phyloP scores from a whole-genome alignment of 2,113 vertebrate genomes.

The Myocastor coypus region DNA sequence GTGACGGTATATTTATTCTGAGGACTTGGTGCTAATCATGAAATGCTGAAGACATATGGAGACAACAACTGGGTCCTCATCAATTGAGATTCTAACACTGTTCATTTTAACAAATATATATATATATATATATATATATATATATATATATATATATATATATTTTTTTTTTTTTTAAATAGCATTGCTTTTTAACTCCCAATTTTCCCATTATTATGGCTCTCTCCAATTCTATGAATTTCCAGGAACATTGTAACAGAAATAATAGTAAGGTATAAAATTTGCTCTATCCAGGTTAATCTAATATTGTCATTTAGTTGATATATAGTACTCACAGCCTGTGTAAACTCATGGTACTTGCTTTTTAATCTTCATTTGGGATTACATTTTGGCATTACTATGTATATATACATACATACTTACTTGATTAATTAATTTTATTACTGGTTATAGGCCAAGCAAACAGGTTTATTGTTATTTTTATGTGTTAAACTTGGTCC shows the following conservation, averaged over 20 bases:
- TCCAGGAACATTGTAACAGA: conserved; percentile 54
- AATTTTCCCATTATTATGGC: conserved; percentile 53
- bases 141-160: conserved; percentile 75
- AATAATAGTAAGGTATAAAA: background rate
- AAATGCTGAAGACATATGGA: conserved; percentile 77
- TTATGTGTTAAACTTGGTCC: background rate
- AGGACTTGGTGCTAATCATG: conserved; percentile 72
- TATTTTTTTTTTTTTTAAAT: too few relatives aligned
- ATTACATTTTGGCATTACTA: background rate
- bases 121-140: conserved; percentile 68
- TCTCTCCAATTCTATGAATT: conserved; percentile 71
- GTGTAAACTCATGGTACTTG: background rate
- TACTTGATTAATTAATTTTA: background rate
- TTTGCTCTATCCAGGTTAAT: background rate
- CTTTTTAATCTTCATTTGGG: background rate
- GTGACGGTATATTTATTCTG: conserved; percentile 71
- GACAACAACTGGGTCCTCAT: conserved; percentile 74
- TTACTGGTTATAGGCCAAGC: background rate
- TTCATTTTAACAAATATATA: conserved; percentile 78
- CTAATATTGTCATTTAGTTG: background rate
- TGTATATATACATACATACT: background rate
- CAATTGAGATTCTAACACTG: conserved; percentile 72
- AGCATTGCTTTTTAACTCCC: conserved; percentile 68
- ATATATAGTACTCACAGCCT: background rate
- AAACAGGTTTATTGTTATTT: background rate